These are phyloP conservation scores for Melanostoma mellinum DNA, from an alignment of 2,888 invertebrate species.

Conservation along the genomic window DNA sequence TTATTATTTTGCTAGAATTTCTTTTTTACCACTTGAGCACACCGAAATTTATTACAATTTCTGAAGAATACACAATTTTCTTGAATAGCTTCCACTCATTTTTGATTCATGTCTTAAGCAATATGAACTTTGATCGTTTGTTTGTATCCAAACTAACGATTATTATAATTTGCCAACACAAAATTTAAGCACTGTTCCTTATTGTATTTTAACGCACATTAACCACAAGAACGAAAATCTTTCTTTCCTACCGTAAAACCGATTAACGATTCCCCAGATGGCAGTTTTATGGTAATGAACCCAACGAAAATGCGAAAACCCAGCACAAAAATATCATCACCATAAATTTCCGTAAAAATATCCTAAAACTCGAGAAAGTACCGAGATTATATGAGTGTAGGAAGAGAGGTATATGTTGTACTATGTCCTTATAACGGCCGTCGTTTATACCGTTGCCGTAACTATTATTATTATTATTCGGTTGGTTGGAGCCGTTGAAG, in stretches of 20 bases:
- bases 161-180: constrained; percentile 3
- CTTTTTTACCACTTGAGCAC: too few relatives aligned
- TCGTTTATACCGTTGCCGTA: constrained; percentile 34
- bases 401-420: background rate
- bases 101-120: too few relatives aligned
- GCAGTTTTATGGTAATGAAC: constrained; percentile 70
- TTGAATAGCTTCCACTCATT: too few relatives aligned
- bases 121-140: too few relatives aligned
- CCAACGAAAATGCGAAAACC: constrained; percentile 59
- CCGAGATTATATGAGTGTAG: constrained; percentile 8
- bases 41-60: too few relatives aligned
- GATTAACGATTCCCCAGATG: constrained; percentile 72
- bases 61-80: too few relatives aligned
- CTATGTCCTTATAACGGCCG: constrained; percentile 37
- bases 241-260: constrained; percentile 35
- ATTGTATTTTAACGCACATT: background rate
- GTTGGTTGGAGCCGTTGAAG: too few relatives aligned
- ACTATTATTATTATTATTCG: constrained; percentile 25
- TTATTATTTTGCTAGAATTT: too few relatives aligned
- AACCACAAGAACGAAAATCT: background rate
- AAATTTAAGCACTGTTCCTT: background rate
- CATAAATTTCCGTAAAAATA: constrained; percentile 65
- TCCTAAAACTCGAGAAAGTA: constrained; percentile 57
- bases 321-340: constrained; percentile 70
- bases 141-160: background rate